Percentiles rank a stretch among this genome's conserved stretches.
phyloP scores from a whole-genome alignment of 1,140 invertebrate genomes.

The Triops longicaudatus region DNA sequence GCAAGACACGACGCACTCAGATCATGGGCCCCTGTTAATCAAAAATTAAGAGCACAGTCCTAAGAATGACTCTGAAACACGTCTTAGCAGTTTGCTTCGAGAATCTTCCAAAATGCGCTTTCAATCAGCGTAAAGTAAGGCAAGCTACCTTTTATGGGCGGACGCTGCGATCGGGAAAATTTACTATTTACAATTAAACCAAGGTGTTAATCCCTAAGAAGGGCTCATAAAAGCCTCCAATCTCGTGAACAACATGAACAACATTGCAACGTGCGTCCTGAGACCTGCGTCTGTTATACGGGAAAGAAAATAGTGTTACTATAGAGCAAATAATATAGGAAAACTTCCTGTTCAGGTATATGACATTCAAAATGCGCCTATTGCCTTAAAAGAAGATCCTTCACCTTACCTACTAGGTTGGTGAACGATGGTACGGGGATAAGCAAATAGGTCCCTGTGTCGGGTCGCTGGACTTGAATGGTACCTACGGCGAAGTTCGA shows the following conservation, averaged over 20 bases:
- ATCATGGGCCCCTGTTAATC: neutral
- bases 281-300: too few relatives aligned
- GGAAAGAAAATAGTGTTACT: too few relatives aligned
- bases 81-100: neutral
- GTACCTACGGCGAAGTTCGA: neutral
- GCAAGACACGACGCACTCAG: too few relatives aligned
- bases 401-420: too few relatives aligned
- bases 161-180: neutral
- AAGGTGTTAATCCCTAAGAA: too few relatives aligned
- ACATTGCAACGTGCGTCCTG: too few relatives aligned
- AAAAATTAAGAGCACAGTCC: neutral
- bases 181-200: too few relatives aligned
- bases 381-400: neutral
- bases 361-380: too few relatives aligned
- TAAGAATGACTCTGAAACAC: neutral
- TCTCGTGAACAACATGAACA: too few relatives aligned
- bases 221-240: too few relatives aligned
- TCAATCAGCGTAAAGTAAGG: neutral
- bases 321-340: too few relatives aligned
- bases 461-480: slow-evolving; percentile 4
- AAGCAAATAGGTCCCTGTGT: neutral
- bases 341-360: too few relatives aligned
- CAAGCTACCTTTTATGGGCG: neutral
- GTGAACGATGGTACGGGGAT: neutral
- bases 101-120: slow-evolving; percentile 1